phyloP scores from a whole-genome alignment of 2,797 vertebrate species.

The Protosalanx chinensis region DNA sequence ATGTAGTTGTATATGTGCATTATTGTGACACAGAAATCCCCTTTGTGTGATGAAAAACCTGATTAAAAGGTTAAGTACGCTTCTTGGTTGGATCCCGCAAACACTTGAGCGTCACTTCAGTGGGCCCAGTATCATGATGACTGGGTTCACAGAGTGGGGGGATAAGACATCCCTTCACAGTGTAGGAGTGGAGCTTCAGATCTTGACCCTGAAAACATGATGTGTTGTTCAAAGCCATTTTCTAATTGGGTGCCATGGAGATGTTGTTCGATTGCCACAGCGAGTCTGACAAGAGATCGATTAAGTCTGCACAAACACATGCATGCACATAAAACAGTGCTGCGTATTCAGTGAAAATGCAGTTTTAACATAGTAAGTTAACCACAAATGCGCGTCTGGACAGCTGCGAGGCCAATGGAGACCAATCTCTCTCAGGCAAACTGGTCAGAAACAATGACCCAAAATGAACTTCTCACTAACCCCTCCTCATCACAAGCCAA shows the following conservation, averaged over 20 bases:
- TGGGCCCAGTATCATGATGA: not conserved
- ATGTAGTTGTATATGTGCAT: not conserved
- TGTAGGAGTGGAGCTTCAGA: not conserved
- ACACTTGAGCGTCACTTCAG: not conserved
- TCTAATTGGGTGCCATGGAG: conserved; percentile 7
- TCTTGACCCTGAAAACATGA: not conserved
- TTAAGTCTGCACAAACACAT: not conserved
- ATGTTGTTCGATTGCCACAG: conserved; percentile 5
- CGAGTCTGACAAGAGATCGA: conserved; percentile 2
- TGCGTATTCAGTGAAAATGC: no score
- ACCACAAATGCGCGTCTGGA: not conserved
- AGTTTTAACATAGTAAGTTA: not conserved
- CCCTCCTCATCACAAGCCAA: no score
- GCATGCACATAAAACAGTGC: not conserved
- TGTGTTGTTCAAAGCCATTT: not conserved
- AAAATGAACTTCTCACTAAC: not conserved
- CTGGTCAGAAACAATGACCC: not conserved
- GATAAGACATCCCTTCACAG: not conserved
- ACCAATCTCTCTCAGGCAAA: not conserved
- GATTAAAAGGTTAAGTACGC: not conserved
- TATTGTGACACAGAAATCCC: not conserved
- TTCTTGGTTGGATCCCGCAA: not conserved
- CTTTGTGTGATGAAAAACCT: not conserved
- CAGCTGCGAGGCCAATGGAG: not conserved
- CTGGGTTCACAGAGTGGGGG: not conserved